Evolutionary conservation across 2,797 vertebrate species (phyloP), one percentile per base, ranked within the genome.

Genomic region (Vespertilio murinus): DNA sequence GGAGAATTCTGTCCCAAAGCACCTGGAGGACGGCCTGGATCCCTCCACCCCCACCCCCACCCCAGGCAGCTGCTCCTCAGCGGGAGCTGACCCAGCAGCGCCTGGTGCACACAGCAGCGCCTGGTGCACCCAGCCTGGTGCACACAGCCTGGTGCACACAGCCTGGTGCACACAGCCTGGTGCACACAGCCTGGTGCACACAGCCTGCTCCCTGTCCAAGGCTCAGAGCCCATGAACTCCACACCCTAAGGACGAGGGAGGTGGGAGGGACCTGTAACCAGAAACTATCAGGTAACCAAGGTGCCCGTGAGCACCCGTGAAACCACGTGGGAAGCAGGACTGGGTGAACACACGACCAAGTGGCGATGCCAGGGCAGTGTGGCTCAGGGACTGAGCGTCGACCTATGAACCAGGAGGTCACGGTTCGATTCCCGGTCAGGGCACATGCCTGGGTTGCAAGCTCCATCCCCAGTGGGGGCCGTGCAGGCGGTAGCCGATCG

Each of bases 161-260:
- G 88, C 81, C 95, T 93, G 95, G n/a, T n/a, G n/a, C 96, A 97
- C 88, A 93, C 23, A 96, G 88, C 81, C 95, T 93, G 95, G n/a
- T n/a, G n/a, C n/a, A n/a, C n/a, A n/a, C n/a, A n/a, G 77, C 47
- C 92, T 74, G 96, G 96, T 86, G 86, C 96, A 97, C 88, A 93
- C 23, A 96, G 88, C 81, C 95, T 93, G 95, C 96, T 97, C 92
- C 87, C 91, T 97, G 97, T 97, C 97, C 71, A 96, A 97, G 95
- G 97, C 75, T 92, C 6, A 45, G 82, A 94, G 97, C 95, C 95
- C 20, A 86, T 93, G 54, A 83, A 69, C 95, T 6, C 25, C 59
- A 13, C 59, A n/a, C 14, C 1, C 12, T 10, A 54, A 18, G 17
- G 35, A 1, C 4, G 25, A 25, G 38, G 4, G 17, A 30, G 2